Percentiles rank a stretch among this genome's conserved stretches.
phyloP scores from a whole-genome alignment of 64 coral and sea anemone genomes.

The Actinia equina region DNA sequence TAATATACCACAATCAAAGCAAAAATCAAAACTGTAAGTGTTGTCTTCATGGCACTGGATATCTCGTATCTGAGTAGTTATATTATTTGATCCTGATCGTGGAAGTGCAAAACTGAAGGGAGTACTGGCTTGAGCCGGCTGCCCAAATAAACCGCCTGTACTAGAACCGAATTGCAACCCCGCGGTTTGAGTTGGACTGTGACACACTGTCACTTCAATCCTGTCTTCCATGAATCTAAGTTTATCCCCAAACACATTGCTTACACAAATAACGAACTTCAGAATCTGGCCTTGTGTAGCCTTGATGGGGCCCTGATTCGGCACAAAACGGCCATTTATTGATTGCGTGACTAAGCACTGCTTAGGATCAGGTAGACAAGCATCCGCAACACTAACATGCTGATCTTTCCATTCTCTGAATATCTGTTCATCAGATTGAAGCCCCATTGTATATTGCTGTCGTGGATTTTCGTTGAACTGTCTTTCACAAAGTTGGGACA shows the following conservation, averaged over 20 bases:
- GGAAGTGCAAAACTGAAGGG: background rate
- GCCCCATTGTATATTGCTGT: background rate
- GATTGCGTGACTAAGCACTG: background rate
- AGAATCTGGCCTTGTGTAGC: background rate
- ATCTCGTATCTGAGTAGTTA: background rate
- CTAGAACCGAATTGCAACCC: no score
- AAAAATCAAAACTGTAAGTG: constrained; percentile 1
- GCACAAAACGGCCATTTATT: background rate
- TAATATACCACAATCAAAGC: no score
- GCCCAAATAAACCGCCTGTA: no score
- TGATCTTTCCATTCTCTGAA: background rate
- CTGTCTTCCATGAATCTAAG: background rate
- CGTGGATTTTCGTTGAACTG: background rate
- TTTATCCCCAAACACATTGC: background rate
- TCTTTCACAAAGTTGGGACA: background rate
- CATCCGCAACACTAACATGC: background rate
- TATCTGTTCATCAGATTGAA: background rate
- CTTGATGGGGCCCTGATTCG: background rate
- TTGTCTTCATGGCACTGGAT: background rate
- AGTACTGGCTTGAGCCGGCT: no score
- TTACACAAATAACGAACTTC: background rate
- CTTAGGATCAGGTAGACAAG: background rate
- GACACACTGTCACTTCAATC: background rate
- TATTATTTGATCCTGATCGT: background rate
- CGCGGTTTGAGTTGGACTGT: background rate